Evolutionary conservation across 1,140 invertebrate genomes (phyloP).

Genomic region (Lutraria rhynchaena): DNA sequence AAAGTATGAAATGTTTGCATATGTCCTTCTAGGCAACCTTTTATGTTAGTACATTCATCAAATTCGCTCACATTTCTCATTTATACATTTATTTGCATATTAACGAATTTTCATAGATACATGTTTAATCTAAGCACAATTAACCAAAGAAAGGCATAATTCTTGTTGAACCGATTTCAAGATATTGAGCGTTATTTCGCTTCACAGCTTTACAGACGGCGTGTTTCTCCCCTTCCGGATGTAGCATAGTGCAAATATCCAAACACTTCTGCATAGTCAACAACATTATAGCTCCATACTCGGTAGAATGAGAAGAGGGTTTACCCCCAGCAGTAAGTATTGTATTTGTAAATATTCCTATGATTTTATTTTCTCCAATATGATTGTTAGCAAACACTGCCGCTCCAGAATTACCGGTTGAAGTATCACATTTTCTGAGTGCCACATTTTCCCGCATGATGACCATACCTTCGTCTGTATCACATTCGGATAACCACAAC

Average conservation of each 20-base stretch:
- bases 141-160: conserved; percentile 53
- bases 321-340: conserved; percentile 28
- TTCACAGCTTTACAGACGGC: conserved; percentile 59
- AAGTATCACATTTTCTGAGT: conserved; percentile 68
- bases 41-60: no score
- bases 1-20: no score
- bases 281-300: conserved; percentile 64
- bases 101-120: no score
- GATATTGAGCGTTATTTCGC: conserved; percentile 22
- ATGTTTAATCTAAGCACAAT: no score
- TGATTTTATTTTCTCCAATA: conserved; percentile 63
- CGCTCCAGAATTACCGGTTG: conserved; percentile 71
- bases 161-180: conserved; percentile 18
- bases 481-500: conserved; percentile 64
- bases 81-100: no score
- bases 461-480: conserved; percentile 58
- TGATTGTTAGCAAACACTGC: conserved; percentile 67
- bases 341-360: conserved; percentile 71
- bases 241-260: conserved; percentile 71
- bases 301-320: not conserved
- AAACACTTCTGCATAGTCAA: conserved; percentile 71
- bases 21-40: no score
- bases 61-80: no score
- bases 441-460: conserved; percentile 68
- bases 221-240: conserved; percentile 59